A percentile compares a stretch with the other conserved stretches of the same genome.
These are phyloP conservation scores for Aphelenchoides besseyi DNA, from an alignment of 1,140 invertebrate genomes.

Conservation along the genomic window DNA sequence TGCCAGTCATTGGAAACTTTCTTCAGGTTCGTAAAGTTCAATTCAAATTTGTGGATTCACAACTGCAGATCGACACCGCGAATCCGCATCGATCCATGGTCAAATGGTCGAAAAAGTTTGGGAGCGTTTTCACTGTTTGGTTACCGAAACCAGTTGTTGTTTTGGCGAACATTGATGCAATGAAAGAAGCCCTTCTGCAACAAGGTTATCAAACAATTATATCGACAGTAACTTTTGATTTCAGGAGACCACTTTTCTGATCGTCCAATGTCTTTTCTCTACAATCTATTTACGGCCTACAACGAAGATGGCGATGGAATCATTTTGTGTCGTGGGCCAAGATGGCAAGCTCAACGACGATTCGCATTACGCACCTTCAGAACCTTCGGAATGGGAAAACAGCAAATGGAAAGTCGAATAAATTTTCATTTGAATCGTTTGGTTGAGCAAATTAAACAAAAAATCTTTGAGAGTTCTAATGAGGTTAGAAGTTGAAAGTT, in stretches of 20 bases:
- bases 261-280: constrained; percentile 46
- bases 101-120: constrained; percentile 38
- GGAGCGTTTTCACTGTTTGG: constrained; percentile 46
- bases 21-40: background rate
- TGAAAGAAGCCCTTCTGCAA: constrained; percentile 26
- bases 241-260: constrained; percentile 42
- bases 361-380: constrained; percentile 48
- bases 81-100: constrained; percentile 44
- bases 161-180: constrained; percentile 34
- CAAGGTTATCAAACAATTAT: background rate
- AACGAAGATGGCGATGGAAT: constrained; percentile 45
- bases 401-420: constrained; percentile 39
- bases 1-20: constrained; percentile 36
- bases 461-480: too few species aligned
- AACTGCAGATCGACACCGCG: constrained; percentile 35
- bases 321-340: constrained; percentile 26
- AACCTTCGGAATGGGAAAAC: constrained; percentile 47
- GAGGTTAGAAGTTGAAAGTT: background rate
- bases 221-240: constrained; percentile 12
- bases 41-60: background rate
- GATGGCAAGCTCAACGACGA: constrained; percentile 42
- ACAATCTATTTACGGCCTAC: constrained; percentile 49
- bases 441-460: constrained; percentile 21
- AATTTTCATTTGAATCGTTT: constrained; percentile 31
- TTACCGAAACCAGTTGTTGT: constrained; percentile 49